Evolutionary conservation across 2,113 vertebrate genomes (phyloP).

Genomic region (Edolisoma coerulescens): DNA sequence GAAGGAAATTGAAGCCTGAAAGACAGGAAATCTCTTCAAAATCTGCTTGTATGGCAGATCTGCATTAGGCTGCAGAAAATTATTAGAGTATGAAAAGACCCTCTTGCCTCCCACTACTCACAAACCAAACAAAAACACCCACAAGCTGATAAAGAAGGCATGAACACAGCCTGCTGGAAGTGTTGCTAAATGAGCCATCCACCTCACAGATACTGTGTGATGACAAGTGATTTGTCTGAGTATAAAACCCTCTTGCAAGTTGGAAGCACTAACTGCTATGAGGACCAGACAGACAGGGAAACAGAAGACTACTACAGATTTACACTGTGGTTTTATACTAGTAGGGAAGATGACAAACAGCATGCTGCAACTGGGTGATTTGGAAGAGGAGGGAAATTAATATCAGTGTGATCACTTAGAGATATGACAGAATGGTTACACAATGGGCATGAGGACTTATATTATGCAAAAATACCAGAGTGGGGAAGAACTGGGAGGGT

Average conservation of each 20-base stretch:
- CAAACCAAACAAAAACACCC: background rate
- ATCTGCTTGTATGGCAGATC: background rate
- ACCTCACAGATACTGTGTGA: background rate
- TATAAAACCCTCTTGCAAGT: background rate
- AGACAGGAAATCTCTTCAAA: background rate
- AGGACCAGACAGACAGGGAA: background rate
- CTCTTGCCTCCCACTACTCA: background rate
- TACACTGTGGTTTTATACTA: background rate
- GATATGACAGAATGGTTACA: background rate
- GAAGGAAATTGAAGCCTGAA: background rate
- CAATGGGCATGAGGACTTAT: background rate
- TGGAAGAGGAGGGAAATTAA: background rate
- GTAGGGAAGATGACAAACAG: background rate
- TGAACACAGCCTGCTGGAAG: background rate
- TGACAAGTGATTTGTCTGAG: background rate
- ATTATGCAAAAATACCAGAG: background rate
- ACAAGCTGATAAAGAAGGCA: background rate
- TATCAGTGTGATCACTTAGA: background rate
- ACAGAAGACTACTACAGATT: background rate
- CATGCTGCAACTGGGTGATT: background rate
- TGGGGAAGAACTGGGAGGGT: rapidly evolving
- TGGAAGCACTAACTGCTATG: background rate
- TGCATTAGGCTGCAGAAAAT: background rate
- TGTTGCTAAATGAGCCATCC: background rate
- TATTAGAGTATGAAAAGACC: background rate